Conservation (phyloP, 2,888 invertebrate species). For the Oligia fasciuncula region DNA sequence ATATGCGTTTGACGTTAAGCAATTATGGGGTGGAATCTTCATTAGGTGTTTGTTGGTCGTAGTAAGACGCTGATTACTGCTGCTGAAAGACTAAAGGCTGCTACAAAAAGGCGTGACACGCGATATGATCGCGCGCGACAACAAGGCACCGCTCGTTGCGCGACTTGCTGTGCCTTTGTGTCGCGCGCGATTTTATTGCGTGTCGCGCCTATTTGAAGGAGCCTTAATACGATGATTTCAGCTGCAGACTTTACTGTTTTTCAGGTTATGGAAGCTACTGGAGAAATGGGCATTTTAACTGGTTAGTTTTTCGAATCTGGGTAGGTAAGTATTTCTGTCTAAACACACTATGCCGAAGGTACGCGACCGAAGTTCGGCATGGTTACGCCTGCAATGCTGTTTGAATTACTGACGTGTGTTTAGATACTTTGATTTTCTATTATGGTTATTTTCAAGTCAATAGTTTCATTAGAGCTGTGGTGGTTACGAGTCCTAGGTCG, state of each 20-base stretch:
- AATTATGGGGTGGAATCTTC: slow-evolving; percentile 36
- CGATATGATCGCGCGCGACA: too few species aligned
- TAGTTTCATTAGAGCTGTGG: neutral
- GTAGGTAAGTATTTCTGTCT: too few species aligned
- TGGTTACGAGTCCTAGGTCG: too few species aligned
- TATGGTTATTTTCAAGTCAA: neutral
- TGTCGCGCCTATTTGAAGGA: too few species aligned
- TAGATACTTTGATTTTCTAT: neutral
- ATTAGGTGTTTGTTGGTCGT: slow-evolving; percentile 25
- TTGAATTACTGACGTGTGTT: too few species aligned
- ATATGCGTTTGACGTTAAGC: slow-evolving; percentile 41
- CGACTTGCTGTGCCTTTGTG: too few species aligned
- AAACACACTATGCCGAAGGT: too few species aligned
- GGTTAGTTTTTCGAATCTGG: neutral
- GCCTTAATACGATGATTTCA: neutral
- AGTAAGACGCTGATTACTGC: neutral
- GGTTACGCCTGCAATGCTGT: too few species aligned
- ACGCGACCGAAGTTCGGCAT: too few species aligned
- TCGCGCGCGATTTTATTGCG: too few species aligned
- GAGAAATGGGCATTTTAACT: neutral
- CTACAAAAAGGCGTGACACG: too few species aligned
- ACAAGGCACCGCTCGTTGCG: too few species aligned
- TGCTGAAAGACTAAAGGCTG: neutral
- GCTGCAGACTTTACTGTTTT: neutral
- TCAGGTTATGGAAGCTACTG: neutral